Base-by-base conservation (phyloP, 2,797 vertebrate genomes). In the Cossypha polioptera region DNA sequence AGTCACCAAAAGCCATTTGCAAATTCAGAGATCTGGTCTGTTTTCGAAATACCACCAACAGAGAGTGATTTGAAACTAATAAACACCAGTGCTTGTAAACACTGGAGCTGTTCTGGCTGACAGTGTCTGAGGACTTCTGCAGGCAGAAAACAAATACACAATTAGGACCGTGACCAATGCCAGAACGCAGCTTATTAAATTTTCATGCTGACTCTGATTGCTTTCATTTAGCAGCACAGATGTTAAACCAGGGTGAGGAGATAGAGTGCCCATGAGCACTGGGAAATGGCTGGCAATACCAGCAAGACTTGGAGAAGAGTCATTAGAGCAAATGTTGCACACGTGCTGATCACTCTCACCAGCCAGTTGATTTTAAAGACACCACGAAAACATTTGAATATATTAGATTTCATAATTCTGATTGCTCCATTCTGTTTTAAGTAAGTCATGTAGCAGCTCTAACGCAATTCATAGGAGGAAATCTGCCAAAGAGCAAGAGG, bases 171-270 rank as follows among this genome's bases (percentile, higher is more conserved):
- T 40, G 86, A 89, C 92, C 75, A 51, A 36, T 68, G 62, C 65
- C 88, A 93, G 84, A 85, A 84, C 0, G 3, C 45, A 65, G 38
- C 50, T 95, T 71, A 96, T 96, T 87, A 96, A 94, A 95, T 87
- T 95, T 96, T 93, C 88, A 94, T 74, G 77, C 65, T 80, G 45
- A 42, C 45, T 94, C 83, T 82, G 84, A 92, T 91, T 92, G 74
- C 88, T 92, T 95, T 85, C 54, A 87, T 95, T 96, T 95, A 93
- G 84, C n/a, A 67, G 68, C 77, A 83, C 90, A 97, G 92, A 95
- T 95, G 88, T 72, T 80, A 71, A 71, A 80, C 31, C 65, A 79
- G 71, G 81, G 91, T 69, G 55, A 79, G 67, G 68, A 71, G 53
- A 58, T 26, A 57, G 2, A 62, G 50, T 24, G 47, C 88, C 77